Conservation (phyloP, 23 tunicate genomes). For the Aplidium turbinatum region DNA sequence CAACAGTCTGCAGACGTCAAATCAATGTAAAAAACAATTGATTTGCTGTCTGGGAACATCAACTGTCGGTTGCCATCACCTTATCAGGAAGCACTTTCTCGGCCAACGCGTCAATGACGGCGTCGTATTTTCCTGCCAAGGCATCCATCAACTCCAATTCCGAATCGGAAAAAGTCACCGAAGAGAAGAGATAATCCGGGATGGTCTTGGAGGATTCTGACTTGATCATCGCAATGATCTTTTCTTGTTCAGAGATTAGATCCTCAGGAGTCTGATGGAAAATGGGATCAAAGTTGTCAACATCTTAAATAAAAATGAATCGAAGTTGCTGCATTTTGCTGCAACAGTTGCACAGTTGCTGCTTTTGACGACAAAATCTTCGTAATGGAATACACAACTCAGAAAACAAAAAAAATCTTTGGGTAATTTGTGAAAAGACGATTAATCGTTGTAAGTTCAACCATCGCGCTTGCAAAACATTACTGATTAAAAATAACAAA, state of each 20-base stretch:
- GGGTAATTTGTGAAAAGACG: too few species aligned
- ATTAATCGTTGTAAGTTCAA: too few species aligned
- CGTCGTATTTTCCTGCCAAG: slow-evolving; percentile 63
- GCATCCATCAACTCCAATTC: slow-evolving; percentile 58
- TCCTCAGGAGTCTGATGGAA: too few species aligned
- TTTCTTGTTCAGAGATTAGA: slow-evolving; percentile 55
- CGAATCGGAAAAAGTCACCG: slow-evolving; percentile 23
- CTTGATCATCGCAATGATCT: slow-evolving; percentile 33
- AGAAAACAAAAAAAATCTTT: too few species aligned
- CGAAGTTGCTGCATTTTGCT: background rate
- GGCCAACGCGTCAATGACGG: slow-evolving; percentile 58
- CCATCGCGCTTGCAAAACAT: background rate
- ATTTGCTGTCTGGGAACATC: too few species aligned
- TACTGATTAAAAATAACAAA: background rate
- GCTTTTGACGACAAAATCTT: too few species aligned
- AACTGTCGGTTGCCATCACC: too few species aligned
- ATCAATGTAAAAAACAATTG: too few species aligned
- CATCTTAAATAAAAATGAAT: background rate
- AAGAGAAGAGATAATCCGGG: slow-evolving; percentile 38
- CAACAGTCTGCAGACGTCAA: too few species aligned
- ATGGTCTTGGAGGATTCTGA: slow-evolving; percentile 52
- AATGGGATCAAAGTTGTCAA: too few species aligned
- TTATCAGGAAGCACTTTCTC: slow-evolving; percentile 51
- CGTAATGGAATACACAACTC: too few species aligned
- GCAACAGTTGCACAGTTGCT: background rate